phyloP scores from a whole-genome alignment of 2,797 vertebrate species.

The Cossypha niveicapilla region DNA sequence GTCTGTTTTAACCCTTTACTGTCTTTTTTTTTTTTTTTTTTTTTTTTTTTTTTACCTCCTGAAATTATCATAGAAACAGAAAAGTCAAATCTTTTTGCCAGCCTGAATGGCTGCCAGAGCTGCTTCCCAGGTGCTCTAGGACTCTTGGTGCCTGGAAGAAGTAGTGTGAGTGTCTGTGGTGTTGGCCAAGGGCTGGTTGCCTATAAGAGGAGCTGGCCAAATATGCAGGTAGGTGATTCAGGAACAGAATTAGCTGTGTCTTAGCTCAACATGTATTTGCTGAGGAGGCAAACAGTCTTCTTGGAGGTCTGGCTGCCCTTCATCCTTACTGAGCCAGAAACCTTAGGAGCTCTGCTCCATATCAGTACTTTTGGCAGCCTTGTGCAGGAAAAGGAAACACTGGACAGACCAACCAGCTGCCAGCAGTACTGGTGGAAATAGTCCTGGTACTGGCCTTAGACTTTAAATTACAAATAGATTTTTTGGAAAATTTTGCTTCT shows the following conservation, averaged over 20 bases:
- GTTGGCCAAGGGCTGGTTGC: background rate
- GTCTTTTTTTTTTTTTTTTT: background rate
- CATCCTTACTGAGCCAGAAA: background rate
- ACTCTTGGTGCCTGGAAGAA: background rate
- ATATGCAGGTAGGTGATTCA: background rate
- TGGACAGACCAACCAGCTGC: background rate
- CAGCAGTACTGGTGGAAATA: background rate
- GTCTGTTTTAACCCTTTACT: background rate
- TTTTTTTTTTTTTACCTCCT: background rate
- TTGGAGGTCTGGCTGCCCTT: background rate
- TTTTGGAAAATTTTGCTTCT: background rate
- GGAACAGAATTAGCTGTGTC: background rate
- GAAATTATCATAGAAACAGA: background rate
- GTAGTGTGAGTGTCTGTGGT: accelerated
- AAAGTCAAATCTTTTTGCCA: background rate
- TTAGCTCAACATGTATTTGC: background rate
- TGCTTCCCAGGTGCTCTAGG: background rate
- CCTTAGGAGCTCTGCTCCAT: background rate
- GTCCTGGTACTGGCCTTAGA: background rate
- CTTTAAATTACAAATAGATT: background rate
- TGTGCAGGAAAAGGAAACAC: background rate
- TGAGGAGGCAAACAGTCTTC: background rate
- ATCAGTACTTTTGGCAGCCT: background rate
- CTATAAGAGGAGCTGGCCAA: background rate
- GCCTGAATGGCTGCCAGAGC: background rate